These are phyloP conservation scores for Myoxocephalus aenaeus DNA, from an alignment of 2,797 vertebrate species.

Conservation along the genomic window DNA sequence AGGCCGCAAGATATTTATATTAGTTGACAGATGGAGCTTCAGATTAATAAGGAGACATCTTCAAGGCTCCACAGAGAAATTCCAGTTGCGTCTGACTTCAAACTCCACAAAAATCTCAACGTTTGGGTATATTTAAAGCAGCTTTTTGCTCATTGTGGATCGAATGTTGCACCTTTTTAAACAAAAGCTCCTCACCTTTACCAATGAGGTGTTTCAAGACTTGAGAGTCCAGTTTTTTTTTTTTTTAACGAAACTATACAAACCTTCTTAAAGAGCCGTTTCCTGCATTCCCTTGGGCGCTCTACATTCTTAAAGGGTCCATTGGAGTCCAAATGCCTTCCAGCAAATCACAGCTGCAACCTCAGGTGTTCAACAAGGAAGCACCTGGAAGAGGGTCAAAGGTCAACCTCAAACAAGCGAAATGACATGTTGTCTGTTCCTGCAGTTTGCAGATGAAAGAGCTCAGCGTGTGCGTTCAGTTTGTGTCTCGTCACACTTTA, in stretches of 20 bases:
- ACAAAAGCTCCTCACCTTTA: neutral
- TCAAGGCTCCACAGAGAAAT: too few relatives aligned
- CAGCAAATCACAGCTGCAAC: neutral
- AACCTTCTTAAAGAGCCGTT: neutral
- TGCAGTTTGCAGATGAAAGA: slow-evolving; percentile 12
- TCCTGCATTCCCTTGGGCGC: neutral
- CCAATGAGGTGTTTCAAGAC: neutral
- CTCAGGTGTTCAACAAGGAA: neutral
- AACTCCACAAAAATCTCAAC: too few relatives aligned
- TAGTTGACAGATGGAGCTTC: too few relatives aligned
- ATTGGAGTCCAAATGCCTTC: neutral
- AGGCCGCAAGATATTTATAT: neutral
- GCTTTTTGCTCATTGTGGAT: neutral
- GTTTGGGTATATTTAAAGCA: neutral
- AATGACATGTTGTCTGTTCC: slow-evolving; percentile 3
- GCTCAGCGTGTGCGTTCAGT: neutral
- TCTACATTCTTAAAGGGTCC: neutral
- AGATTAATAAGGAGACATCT: too few relatives aligned
- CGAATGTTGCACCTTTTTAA: neutral
- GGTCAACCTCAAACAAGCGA: neutral
- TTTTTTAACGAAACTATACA: neutral
- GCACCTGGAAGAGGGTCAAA: slow-evolving; percentile 25
- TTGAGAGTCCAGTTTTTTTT: slow-evolving; percentile 2
- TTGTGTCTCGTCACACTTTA: neutral
- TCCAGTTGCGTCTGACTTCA: neutral